A percentile compares a stretch with the other conserved stretches of the same genome.
Conservation (phyloP, 2,113 vertebrate species). For the Egretta garzetta region DNA sequence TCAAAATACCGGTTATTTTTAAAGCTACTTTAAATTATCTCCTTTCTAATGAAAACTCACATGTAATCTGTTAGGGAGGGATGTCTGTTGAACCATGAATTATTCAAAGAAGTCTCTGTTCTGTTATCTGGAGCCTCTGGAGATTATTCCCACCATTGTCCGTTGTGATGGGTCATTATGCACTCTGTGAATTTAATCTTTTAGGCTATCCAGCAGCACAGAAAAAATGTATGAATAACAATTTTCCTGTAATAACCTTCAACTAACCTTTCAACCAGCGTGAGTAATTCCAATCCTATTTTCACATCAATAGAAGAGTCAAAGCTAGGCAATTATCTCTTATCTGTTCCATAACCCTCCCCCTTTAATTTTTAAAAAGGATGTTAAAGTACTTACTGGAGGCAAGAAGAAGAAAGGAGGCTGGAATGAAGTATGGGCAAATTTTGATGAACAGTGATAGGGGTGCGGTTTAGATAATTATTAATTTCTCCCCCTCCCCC, state of each 20-base stretch:
- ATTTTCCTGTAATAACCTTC: slow-evolving; percentile 95
- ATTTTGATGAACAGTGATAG: slow-evolving; percentile 55
- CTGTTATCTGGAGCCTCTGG: slow-evolving; percentile 83
- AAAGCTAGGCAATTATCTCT: slow-evolving; percentile 81
- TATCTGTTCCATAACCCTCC: slow-evolving; percentile 74
- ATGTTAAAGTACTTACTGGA: slow-evolving; percentile 62
- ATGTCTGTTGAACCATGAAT: slow-evolving; percentile 87
- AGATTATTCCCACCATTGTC: slow-evolving; percentile 92
- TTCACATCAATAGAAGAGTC: slow-evolving; percentile 91
- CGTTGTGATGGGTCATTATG: slow-evolving; percentile 96
- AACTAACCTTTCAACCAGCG: slow-evolving; percentile 95
- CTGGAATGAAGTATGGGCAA: slow-evolving; percentile 10
- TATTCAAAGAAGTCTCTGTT: slow-evolving; percentile 85
- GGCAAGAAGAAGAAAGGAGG: slow-evolving; percentile 48
- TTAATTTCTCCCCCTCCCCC: not conserved
- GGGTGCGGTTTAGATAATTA: not conserved
- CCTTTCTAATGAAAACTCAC: slow-evolving; percentile 85
- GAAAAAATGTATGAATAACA: slow-evolving; percentile 83
- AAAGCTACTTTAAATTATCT: slow-evolving; percentile 79
- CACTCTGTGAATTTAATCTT: slow-evolving; percentile 92
- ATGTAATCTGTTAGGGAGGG: slow-evolving; percentile 83
- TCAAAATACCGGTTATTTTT: slow-evolving; percentile 81
- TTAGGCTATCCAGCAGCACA: slow-evolving; percentile 83
- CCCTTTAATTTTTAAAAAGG: slow-evolving; percentile 75
- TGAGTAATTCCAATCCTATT: slow-evolving; percentile 92